Evolutionary conservation across 2,888 invertebrate genomes (phyloP).

Genomic region (Agrotis clavis): DNA sequence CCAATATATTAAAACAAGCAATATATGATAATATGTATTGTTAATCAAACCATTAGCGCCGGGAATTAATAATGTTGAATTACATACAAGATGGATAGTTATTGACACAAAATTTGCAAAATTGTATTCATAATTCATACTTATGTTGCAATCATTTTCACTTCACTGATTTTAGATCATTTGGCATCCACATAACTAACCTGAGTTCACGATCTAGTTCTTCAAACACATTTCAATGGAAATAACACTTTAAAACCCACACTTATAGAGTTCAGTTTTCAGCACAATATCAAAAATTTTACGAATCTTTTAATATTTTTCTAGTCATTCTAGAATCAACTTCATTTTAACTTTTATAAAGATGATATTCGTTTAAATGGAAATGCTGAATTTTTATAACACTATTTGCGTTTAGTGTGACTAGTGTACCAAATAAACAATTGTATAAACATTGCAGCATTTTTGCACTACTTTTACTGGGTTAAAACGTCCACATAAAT

Average conservation of each 20-base stretch:
- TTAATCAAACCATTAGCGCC: too few species aligned
- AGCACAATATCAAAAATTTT: not conserved
- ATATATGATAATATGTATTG: too few species aligned
- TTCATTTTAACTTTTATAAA: not conserved
- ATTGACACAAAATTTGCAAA: not conserved
- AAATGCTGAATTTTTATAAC: not conserved
- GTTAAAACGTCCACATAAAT: conserved; percentile 25
- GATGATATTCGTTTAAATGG: not conserved
- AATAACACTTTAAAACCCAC: not conserved
- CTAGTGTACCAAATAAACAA: conserved; percentile 32
- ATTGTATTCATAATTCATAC: not conserved
- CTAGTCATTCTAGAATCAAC: not conserved
- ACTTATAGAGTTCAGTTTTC: too few species aligned
- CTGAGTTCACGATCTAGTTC: not conserved
- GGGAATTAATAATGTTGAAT: too few species aligned
- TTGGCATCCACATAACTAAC: conserved; percentile 4
- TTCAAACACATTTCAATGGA: not conserved
- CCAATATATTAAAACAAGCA: too few species aligned
- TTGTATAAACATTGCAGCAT: conserved; percentile 27
- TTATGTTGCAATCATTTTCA: conserved; percentile 33
- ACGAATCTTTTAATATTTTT: not conserved
- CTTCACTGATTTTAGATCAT: conserved; percentile 34
- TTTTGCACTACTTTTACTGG: conserved; percentile 32
- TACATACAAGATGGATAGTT: not conserved
- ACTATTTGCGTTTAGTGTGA: not conserved